Conservation (phyloP, 2,113 vertebrate species). For the Grantiella picta region DNA sequence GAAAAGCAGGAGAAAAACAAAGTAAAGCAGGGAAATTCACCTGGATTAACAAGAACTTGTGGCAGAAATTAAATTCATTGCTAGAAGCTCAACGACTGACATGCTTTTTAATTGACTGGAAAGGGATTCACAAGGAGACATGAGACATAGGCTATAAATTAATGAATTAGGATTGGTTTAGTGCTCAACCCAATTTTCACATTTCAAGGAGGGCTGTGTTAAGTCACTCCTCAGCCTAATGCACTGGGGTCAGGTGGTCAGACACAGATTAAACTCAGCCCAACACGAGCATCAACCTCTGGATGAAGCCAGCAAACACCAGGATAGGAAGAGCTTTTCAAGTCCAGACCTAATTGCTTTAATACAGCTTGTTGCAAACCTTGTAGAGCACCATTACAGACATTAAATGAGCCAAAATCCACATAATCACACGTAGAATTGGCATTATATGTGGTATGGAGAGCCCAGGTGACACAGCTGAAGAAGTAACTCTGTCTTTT, state of each 20-base stretch:
- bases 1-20: background rate
- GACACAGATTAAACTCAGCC: background rate
- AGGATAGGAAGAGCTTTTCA: background rate
- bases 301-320: background rate
- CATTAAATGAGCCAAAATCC: background rate
- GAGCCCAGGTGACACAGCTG: background rate
- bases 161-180: background rate
- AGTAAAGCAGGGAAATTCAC: background rate
- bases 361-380: background rate
- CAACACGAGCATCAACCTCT: background rate
- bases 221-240: background rate
- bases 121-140: background rate
- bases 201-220: background rate
- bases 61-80: background rate
- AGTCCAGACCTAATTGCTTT: background rate
- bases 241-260: background rate
- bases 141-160: background rate
- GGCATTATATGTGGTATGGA: background rate
- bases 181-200: background rate
- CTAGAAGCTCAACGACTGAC: background rate
- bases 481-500: background rate
- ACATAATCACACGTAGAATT: fast-evolving
- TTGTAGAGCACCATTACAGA: background rate
- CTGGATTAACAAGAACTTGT: background rate
- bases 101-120: background rate